Percentiles rank a stretch among this genome's conserved stretches.
phyloP scores from a whole-genome alignment of 2,888 invertebrate genomes.

The Pogonocherus hispidulus region DNA sequence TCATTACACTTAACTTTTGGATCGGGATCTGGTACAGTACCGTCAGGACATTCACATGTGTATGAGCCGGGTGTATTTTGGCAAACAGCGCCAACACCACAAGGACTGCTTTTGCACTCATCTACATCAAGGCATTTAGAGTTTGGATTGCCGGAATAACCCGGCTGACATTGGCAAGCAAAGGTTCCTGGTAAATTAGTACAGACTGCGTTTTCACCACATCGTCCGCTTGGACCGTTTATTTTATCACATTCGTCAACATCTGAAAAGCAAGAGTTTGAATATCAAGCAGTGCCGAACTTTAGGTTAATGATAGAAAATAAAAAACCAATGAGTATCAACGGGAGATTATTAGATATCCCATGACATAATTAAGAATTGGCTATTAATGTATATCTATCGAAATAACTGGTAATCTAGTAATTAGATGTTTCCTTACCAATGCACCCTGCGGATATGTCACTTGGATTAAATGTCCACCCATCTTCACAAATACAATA shows the following conservation, averaged over 20 bases:
- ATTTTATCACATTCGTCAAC: conserved; percentile 90
- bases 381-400: too few species aligned
- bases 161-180: conserved; percentile 85
- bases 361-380: too few species aligned
- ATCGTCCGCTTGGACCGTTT: conserved; percentile 84
- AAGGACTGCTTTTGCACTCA: conserved; percentile 83
- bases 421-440: conserved; percentile 65
- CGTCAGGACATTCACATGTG: conserved; percentile 85
- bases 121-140: conserved; percentile 87
- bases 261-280: conserved; percentile 73
- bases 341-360: too few species aligned
- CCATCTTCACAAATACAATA: conserved; percentile 94
- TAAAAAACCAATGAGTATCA: too few species aligned
- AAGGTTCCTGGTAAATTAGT: conserved; percentile 86
- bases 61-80: conserved; percentile 83
- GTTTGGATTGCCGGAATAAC: conserved; percentile 88
- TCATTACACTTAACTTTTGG: conserved; percentile 86
- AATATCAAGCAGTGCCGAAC: conserved; percentile 14
- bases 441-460: conserved; percentile 90
- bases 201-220: conserved; percentile 87
- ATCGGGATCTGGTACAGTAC: conserved; percentile 87
- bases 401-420: too few species aligned
- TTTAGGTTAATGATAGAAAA: conserved; percentile 8
- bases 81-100: conserved; percentile 87
- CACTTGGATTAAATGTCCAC: conserved; percentile 92